Conservation (phyloP, 1,140 invertebrate genomes). For the Cardiocondyla obscurior region DNA sequence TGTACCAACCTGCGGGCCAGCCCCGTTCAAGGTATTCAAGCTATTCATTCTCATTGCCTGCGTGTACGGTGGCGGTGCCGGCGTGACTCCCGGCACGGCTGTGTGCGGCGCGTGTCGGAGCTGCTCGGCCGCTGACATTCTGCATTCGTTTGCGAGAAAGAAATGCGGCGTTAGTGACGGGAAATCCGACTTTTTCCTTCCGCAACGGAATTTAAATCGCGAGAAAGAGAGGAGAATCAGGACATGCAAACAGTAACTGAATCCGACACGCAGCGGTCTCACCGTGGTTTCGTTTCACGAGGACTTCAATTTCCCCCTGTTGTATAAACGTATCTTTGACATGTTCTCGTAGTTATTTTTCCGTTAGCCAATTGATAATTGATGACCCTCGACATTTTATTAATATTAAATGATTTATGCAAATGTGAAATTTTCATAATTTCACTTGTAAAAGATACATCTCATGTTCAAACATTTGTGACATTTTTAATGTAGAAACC, state of each 20-base stretch:
- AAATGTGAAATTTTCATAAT: not conserved
- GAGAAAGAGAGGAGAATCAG: not conserved
- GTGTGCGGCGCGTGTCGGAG: constrained; percentile 86
- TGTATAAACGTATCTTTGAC: not conserved
- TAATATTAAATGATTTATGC: not conserved
- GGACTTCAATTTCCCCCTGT: too few relatives aligned
- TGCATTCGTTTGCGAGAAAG: constrained; percentile 64
- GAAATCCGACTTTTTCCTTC: constrained; percentile 28
- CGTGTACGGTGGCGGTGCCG: constrained; percentile 90
- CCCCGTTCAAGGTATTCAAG: constrained; percentile 84
- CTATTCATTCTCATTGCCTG: constrained; percentile 83
- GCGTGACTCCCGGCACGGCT: constrained; percentile 90
- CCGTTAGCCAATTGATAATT: not conserved
- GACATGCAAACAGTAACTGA: constrained; percentile 12
- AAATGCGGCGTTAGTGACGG: constrained; percentile 54
- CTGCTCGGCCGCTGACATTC: constrained; percentile 84
- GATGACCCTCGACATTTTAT: not conserved
- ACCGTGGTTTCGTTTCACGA: not conserved
- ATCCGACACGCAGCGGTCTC: not conserved
- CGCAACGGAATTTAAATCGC: constrained; percentile 31
- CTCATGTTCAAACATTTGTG: not conserved
- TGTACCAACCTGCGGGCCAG: constrained; percentile 83
- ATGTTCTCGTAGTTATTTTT: not conserved
- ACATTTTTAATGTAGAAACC: not conserved
- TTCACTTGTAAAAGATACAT: not conserved